Evolutionary conservation across 2,888 invertebrate genomes (phyloP).

Genomic region (Helobdella robusta): DNA sequence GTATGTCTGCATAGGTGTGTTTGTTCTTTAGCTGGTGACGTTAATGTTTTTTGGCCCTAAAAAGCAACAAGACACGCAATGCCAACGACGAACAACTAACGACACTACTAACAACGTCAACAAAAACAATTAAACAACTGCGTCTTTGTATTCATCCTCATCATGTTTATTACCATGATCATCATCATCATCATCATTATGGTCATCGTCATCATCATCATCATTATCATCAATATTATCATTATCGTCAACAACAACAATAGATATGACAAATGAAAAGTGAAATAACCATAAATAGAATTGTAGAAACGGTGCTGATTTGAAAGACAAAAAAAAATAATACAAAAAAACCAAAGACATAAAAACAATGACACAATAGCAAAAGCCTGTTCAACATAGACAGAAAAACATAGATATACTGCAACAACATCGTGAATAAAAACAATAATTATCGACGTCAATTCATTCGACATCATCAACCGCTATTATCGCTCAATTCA

Average conservation of each 20-base stretch:
- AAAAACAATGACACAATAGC: background rate
- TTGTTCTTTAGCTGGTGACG: too few species aligned
- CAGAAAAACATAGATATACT: background rate
- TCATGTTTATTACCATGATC: background rate
- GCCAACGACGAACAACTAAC: too few species aligned
- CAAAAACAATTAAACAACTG: background rate
- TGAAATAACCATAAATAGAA: background rate
- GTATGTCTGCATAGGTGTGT: too few species aligned
- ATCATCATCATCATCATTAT: background rate
- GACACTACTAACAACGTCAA: too few species aligned
- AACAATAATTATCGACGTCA: constrained; percentile 16
- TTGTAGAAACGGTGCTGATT: background rate
- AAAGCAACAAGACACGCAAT: too few species aligned
- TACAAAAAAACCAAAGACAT: background rate
- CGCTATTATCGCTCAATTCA: background rate
- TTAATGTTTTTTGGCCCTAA: too few species aligned
- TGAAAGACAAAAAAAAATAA: background rate
- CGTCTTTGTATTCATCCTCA: background rate
- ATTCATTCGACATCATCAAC: constrained; percentile 7
- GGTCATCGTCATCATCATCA: background rate
- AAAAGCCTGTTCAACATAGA: background rate
- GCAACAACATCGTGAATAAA: background rate
- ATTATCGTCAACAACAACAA: background rate
- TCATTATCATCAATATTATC: background rate
- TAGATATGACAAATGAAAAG: background rate